Evolutionary conservation across 2,113 vertebrate species (phyloP).

Genomic region (Zosterops borbonicus): DNA sequence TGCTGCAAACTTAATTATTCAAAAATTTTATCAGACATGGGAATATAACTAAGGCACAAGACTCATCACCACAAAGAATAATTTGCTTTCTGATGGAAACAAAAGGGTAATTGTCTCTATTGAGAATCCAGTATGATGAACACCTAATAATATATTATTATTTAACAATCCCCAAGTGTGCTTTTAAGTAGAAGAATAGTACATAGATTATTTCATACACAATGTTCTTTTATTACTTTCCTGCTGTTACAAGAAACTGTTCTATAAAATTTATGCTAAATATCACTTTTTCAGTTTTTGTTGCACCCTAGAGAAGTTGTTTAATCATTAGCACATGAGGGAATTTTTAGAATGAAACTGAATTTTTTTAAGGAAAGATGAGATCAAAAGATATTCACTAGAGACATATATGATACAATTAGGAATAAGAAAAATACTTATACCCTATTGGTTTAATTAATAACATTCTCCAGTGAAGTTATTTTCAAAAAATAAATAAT

Average conservation of each 20-base stretch:
- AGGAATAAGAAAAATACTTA: background rate
- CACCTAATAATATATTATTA: background rate
- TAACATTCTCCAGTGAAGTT: background rate
- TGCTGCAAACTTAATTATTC: background rate
- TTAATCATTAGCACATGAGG: background rate
- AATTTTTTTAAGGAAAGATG: background rate
- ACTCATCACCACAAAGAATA: background rate
- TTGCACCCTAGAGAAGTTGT: background rate
- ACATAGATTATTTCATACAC: slow-evolving; percentile 5
- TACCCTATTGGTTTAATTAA: background rate
- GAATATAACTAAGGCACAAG: background rate
- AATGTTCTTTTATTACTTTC: slow-evolving; percentile 45
- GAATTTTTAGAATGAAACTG: background rate
- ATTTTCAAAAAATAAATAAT: background rate
- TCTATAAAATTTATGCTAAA: slow-evolving; percentile 11
- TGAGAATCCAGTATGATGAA: slow-evolving; percentile 26
- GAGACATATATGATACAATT: background rate
- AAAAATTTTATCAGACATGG: background rate
- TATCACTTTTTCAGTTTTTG: slow-evolving; percentile 34
- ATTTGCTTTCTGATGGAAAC: background rate
- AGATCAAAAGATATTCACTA: background rate
- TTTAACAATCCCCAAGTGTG: slow-evolving; percentile 16
- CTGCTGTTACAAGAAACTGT: slow-evolving; percentile 15
- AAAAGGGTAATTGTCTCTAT: slow-evolving; percentile 30
- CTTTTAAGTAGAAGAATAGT: slow-evolving; percentile 33